These are phyloP conservation scores for Microplitis mediator DNA, from an alignment of 1,140 invertebrate species.

Conservation along the genomic window DNA sequence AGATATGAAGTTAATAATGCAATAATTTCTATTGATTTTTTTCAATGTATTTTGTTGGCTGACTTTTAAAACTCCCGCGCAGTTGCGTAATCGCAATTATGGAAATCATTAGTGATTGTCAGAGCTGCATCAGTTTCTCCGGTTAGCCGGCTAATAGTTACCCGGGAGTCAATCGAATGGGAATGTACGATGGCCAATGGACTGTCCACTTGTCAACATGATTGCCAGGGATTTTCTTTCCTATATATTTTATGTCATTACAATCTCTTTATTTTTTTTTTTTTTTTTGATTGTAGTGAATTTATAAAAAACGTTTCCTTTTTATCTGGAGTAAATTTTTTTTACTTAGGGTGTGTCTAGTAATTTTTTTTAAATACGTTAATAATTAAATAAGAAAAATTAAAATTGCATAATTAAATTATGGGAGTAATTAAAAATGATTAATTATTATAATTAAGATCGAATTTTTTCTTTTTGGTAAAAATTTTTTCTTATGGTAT, in stretches of 20 bases:
- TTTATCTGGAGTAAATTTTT: no score
- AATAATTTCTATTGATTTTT: neutral
- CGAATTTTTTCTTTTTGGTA: no score
- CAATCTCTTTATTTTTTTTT: neutral
- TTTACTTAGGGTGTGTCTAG: no score
- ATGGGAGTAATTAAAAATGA: no score
- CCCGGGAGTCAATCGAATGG: neutral
- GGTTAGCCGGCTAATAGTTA: neutral
- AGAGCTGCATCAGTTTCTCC: neutral
- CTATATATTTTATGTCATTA: neutral
- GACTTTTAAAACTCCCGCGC: neutral
- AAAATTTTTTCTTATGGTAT: no score
- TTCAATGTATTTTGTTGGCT: neutral
- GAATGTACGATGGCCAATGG: neutral
- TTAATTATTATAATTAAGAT: no score
- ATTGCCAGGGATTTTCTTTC: neutral
- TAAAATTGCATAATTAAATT: no score
- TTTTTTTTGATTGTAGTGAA: neutral
- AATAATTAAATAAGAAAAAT: no score
- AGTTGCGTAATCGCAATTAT: neutral
- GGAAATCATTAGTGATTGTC: constrained; percentile 11
- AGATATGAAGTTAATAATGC: no score
- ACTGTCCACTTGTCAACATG: constrained; percentile 3
- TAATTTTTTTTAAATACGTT: no score
- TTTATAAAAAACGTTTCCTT: no score